Conservation (phyloP, 1,140 invertebrate species). For the Lithobius niger region DNA sequence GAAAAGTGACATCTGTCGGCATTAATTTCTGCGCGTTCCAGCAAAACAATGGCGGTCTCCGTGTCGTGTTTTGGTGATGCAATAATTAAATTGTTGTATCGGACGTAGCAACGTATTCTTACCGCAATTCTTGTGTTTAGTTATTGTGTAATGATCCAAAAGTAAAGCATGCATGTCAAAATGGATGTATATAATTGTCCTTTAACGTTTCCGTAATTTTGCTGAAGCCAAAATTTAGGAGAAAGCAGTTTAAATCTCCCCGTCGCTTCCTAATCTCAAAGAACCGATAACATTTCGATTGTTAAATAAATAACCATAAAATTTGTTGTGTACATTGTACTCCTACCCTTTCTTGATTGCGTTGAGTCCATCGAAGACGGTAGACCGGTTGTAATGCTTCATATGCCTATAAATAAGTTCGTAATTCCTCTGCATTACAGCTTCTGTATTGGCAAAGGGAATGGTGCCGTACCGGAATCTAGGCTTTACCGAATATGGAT, state of each 20-base stretch:
- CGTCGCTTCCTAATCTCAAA: too few relatives aligned
- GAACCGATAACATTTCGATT: neutral
- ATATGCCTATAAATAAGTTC: conserved; percentile 38
- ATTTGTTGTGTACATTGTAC: neutral
- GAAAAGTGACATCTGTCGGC: too few relatives aligned
- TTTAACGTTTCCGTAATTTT: neutral
- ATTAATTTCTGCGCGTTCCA: too few relatives aligned
- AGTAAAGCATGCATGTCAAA: too few relatives aligned
- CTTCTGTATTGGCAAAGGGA: conserved; percentile 40
- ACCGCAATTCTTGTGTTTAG: too few relatives aligned
- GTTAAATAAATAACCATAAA: neutral
- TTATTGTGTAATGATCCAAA: too few relatives aligned
- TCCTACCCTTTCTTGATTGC: conserved; percentile 37
- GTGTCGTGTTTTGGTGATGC: too few relatives aligned
- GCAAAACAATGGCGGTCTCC: too few relatives aligned
- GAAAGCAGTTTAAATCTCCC: neutral
- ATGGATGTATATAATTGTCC: too few relatives aligned
- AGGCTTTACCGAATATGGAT: conserved; percentile 33
- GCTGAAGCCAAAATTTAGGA: neutral
- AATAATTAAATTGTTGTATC: too few relatives aligned
- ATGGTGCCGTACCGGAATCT: conserved; percentile 42
- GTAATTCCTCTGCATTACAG: conserved; percentile 38
- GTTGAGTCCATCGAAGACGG: conserved; percentile 35
- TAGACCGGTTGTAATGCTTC: conserved; percentile 32
- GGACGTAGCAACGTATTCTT: too few relatives aligned